phyloP scores from a whole-genome alignment of 2,888 invertebrate genomes.

The Noctua janthe region DNA sequence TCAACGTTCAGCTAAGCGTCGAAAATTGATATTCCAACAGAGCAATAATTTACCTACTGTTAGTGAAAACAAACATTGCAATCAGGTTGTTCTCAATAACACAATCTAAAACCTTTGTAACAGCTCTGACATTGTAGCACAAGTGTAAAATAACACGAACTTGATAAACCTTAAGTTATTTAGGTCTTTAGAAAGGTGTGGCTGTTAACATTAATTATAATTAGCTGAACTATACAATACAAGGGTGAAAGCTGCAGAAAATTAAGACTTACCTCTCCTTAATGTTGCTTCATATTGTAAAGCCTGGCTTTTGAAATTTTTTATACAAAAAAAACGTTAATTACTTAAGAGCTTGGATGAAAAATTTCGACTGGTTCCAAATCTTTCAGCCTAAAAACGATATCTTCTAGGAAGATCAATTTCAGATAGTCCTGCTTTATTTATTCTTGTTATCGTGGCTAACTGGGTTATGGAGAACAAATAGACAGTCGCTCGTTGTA shows the following conservation, averaged over 20 bases:
- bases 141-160: constrained; percentile 38
- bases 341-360: neutral
- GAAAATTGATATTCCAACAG: neutral
- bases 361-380: neutral
- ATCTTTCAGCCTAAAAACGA: neutral
- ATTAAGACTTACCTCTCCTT: neutral
- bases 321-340: neutral
- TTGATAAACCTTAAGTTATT: constrained; percentile 38
- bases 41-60: neutral
- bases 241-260: constrained; percentile 33
- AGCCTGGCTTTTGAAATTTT: neutral
- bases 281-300: constrained; percentile 2
- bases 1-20: neutral
- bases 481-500: neutral
- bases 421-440: too few relatives aligned
- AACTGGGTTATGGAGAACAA: neutral
- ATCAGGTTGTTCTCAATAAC: constrained; percentile 42
- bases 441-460: neutral
- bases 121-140: constrained; percentile 40
- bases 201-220: constrained; percentile 28
- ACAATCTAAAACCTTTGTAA: constrained; percentile 50
- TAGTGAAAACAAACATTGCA: neutral
- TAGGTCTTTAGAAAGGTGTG: constrained; percentile 48
- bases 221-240: constrained; percentile 16
- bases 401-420: too few relatives aligned